Evolutionary conservation across 1,140 invertebrate species (phyloP), one percentile per base, ranked within the genome.

Genomic region (Procambarus clarkii): DNA sequence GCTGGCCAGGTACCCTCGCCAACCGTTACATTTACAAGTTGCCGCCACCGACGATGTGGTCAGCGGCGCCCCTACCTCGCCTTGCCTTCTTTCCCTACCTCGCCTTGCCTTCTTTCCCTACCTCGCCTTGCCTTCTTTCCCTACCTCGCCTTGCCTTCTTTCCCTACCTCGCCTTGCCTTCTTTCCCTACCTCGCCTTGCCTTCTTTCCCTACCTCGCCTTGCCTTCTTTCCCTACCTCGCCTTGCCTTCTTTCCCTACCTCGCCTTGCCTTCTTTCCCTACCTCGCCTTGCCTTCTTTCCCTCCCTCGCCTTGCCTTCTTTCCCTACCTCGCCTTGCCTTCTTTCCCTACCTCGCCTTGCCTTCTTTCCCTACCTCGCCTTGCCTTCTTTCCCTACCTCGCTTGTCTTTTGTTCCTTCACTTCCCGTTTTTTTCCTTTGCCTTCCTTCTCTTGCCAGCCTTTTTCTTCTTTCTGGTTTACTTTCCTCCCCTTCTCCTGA

Each of bases 21-120:
- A 60, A 82, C 80, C 50, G 48, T 82, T 82, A 80, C 78, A 80
- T 80, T 80, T 80, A 50, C 21, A 21, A 45, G 48, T 13, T 18
- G 78, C 45, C 48, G 78, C 45, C 48, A 13, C 48, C 21, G 18
- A 18, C 48, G 78, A 50, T 46, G 45, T 45, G 48, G 48, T 18
- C 48, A 80, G 46, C 48, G 48, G 46, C 46, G 21, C 46, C 78
- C 1, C 45, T 69, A 18, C 64, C 11, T 18, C 34, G 2, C 76
- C 15, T 24, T 45, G 0, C 45, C 24, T n/a, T n/a, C 50, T n/a
- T 50, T 46, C 18, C 21, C 15, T 24, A 15, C n/a, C 13, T 44
- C 0, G 3, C 74, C 60, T 85, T 44, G 21, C 60, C 74, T 15
- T 85, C 60, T 85, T 34, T 74, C 34, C 60, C 83, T 46, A 24